A percentile compares a stretch with the other conserved stretches of the same genome.
Evolutionary conservation across 2,888 invertebrate genomes (phyloP).

Genomic region (Tyria jacobaeae): DNA sequence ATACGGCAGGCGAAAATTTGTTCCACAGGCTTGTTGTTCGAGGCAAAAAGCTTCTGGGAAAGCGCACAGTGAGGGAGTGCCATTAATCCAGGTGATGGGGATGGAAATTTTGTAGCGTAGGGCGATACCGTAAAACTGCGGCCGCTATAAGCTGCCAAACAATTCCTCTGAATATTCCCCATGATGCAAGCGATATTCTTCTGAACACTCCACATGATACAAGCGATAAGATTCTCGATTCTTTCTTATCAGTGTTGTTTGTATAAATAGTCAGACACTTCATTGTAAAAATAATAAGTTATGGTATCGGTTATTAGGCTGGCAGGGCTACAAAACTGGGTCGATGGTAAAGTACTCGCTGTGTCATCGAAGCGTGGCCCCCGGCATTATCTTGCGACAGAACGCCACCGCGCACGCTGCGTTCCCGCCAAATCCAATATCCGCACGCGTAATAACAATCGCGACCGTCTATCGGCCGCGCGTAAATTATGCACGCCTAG

Average conservation of each 20-base stretch:
- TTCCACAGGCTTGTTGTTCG: no score
- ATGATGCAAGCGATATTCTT: no score
- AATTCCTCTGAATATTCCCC: no score
- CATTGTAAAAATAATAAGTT: slow-evolving; percentile 32
- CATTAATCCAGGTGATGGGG: no score
- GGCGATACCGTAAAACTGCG: no score
- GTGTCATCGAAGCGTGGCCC: slow-evolving; percentile 44
- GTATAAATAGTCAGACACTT: background rate
- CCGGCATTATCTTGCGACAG: slow-evolving; percentile 70
- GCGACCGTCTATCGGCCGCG: slow-evolving; percentile 83
- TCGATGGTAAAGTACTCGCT: slow-evolving; percentile 42
- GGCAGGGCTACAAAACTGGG: slow-evolving; percentile 45
- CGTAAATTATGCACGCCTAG: slow-evolving; percentile 83
- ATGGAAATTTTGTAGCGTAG: no score
- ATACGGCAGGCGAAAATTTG: no score
- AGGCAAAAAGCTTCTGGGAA: no score
- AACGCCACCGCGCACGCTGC: slow-evolving; percentile 59
- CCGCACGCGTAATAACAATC: slow-evolving; percentile 85
- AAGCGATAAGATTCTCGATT: slow-evolving; percentile 1
- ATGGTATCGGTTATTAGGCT: slow-evolving; percentile 47
- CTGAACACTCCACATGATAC: no score
- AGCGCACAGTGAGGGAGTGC: no score
- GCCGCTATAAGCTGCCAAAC: no score
- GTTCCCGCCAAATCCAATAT: slow-evolving; percentile 82
- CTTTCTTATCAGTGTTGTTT: background rate